Conservation (phyloP, 2,113 vertebrate genomes). For the Chionodraco myersi region DNA sequence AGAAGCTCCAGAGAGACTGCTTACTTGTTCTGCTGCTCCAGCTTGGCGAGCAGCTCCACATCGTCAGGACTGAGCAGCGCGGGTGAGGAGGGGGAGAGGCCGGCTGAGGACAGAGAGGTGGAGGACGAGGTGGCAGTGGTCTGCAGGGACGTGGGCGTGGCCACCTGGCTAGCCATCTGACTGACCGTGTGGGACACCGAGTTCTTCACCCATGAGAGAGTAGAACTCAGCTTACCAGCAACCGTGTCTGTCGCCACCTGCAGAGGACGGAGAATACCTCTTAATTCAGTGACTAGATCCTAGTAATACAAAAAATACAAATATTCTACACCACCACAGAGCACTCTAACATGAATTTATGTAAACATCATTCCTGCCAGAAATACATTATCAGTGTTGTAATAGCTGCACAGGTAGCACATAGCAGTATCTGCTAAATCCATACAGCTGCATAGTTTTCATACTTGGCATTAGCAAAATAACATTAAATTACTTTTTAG, state of each 20-base stretch:
- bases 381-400: neutral
- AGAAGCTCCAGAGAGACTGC: neutral
- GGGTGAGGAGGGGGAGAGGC: constrained; percentile 89
- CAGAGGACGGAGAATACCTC: neutral
- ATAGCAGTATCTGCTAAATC: neutral
- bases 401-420: neutral
- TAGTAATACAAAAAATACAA: too few relatives aligned
- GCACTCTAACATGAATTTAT: neutral
- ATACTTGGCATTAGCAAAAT: constrained; percentile 14
- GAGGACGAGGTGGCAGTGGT: constrained; percentile 86
- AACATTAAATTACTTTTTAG: too few relatives aligned
- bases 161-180: constrained; percentile 99
- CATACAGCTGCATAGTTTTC: neutral
- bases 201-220: constrained; percentile 99
- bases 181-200: constrained; percentile 96
- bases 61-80: constrained; percentile 94
- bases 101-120: constrained; percentile 90
- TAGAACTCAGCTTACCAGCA: constrained; percentile 98
- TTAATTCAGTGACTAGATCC: too few relatives aligned
- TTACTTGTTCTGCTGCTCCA: constrained; percentile 98
- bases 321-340: neutral
- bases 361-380: neutral
- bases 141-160: constrained; percentile 90
- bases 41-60: constrained; percentile 92
- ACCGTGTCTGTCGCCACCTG: constrained; percentile 99